Base-by-base conservation (phyloP, 2,113 vertebrate genomes). In the Stigmatopora nigra region DNA sequence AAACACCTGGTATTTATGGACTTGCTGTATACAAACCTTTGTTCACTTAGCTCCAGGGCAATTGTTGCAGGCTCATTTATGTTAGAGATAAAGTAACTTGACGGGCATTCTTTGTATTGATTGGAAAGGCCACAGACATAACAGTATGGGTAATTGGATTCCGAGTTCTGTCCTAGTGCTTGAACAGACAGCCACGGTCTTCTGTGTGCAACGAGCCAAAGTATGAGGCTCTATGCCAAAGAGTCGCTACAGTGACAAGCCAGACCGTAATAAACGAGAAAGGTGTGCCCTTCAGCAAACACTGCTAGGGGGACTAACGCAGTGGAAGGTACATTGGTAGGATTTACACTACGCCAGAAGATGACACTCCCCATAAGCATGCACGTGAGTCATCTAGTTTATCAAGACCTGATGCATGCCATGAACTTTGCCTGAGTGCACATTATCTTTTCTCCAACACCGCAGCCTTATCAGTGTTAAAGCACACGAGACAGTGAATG, bases 191-290 rank as follows among this genome's bases (percentile, higher is more conserved):
- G 68, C 68, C 65, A 61, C 51, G 11, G 58, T 51, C 77, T 71
- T 59, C n/a, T 0, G 44, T 25, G 70, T 72, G 61, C 1, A 7
- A 61, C 60, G 12, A 0, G 70, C 73, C 55, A 61, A 65, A 72
- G 75, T 70, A 36, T 53, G 1, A 17, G 70, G 73, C 60, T 25
- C 20, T 0, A 66, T 68, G 77, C 77, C 78, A 80, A 77, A 31
- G 63, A 61, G 45, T 65, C 36, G 15, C 61, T 52, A 52, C 52
- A 46, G 69, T 76, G 74, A 75, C 76, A 84, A 76, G 85, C 76
- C 74, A 68, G 51, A 71, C 72, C 59, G 74, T 76, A 73, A 80
- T 64, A 69, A 72, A 72, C 56, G 68, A 72, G 69, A 78, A 36
- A 55, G 70, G 45, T 36, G 14, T 12, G 76, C 59, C 69, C 73